A percentile compares a stretch with the other conserved stretches of the same genome.
Conservation (phyloP, 2,113 vertebrate genomes). For the Ceuthmochares aereus region DNA sequence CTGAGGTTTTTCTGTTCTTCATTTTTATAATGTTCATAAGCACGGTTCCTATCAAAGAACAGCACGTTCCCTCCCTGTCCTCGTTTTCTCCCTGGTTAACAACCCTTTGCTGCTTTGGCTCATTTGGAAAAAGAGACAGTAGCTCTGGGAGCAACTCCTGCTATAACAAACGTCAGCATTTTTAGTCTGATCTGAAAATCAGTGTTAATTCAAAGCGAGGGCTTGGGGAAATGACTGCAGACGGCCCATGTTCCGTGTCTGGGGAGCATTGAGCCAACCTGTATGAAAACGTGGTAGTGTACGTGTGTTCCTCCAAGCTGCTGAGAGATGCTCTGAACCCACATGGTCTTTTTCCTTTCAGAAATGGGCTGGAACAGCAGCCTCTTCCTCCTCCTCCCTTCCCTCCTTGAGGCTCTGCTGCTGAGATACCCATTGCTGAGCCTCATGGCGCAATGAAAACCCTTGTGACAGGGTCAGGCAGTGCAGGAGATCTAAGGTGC, state of each 20-base stretch:
- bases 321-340: not conserved
- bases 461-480: not conserved
- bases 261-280: not conserved
- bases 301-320: not conserved
- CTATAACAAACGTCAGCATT: not conserved
- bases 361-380: not conserved
- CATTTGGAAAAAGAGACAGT: not conserved
- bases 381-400: not conserved
- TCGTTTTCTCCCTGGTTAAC: not conserved
- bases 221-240: not conserved
- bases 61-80: not conserved
- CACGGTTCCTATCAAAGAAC: constrained; percentile 23
- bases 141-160: not conserved
- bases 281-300: not conserved
- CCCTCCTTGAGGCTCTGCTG: not conserved
- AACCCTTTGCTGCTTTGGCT: not conserved
- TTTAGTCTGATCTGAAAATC: not conserved
- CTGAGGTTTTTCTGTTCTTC: constrained; percentile 24
- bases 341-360: not conserved
- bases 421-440: not conserved
- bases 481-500: not conserved
- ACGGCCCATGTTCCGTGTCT: accelerated
- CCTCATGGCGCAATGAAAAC: not conserved
- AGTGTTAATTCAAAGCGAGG: not conserved
- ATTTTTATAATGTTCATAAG: constrained; percentile 22